Evolutionary conservation across 2,113 vertebrate species (phyloP).

Genomic region (Triplophysa siluroides): DNA sequence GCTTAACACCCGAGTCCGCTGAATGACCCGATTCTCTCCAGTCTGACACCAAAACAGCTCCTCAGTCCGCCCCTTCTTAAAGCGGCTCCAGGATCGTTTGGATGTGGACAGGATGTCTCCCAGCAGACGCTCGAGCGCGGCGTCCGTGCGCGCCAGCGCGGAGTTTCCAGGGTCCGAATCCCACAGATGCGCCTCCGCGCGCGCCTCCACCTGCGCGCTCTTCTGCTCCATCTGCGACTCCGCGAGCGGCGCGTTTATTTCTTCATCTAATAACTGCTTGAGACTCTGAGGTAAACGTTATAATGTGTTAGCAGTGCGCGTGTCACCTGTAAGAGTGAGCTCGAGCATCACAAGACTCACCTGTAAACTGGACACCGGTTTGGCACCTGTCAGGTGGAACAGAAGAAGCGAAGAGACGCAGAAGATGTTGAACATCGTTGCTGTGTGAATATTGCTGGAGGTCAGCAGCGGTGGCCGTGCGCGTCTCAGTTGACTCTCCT

Average conservation of each 20-base stretch:
- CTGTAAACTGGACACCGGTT: conserved; percentile 67
- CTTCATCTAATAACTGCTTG: conserved; percentile 68
- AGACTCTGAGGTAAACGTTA: conserved; percentile 60
- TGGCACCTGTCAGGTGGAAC: conserved; percentile 56
- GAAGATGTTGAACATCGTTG: conserved; percentile 71
- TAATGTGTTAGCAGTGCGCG: neutral
- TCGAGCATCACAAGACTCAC: conserved; percentile 53
- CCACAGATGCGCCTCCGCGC: conserved; percentile 45
- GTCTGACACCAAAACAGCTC: conserved; percentile 78
- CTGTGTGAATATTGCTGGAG: conserved; percentile 33
- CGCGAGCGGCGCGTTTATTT: conserved; percentile 53
- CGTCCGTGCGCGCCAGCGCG: conserved; percentile 54
- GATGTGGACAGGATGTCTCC: conserved; percentile 70
- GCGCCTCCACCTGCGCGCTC: conserved; percentile 46
- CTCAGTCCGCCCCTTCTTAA: conserved; percentile 75
- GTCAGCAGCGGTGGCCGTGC: neutral
- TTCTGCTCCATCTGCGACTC: conserved; percentile 53
- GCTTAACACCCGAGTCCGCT: conserved; percentile 77
- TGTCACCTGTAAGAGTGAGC: neutral
- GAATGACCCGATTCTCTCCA: conserved; percentile 79
- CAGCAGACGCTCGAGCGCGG: conserved; percentile 62
- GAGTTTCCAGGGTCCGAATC: conserved; percentile 52
- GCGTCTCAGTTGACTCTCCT: conserved; percentile 3
- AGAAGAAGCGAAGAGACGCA: conserved; percentile 69
- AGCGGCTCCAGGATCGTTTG: conserved; percentile 73